phyloP scores from a whole-genome alignment of 92 coral and sea anemone species.

The Muricea muricata region DNA sequence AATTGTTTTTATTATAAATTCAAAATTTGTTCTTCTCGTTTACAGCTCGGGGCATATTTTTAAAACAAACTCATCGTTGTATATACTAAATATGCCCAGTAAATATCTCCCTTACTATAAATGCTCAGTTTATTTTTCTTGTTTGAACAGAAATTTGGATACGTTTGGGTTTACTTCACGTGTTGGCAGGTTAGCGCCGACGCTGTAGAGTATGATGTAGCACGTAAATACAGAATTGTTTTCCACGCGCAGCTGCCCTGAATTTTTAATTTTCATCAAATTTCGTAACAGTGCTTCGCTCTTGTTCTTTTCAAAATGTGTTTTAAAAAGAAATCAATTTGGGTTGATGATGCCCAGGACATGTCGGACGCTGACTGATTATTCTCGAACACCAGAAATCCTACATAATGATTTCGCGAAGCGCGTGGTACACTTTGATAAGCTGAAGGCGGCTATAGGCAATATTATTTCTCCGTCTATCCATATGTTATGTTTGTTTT shows the following conservation, averaged over 20 bases:
- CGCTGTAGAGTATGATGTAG: too few species aligned
- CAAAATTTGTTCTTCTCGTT: slow-evolving; percentile 1
- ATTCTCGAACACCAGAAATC: background rate
- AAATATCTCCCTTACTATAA: background rate
- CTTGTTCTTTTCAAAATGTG: background rate
- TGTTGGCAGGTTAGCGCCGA: background rate
- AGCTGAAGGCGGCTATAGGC: background rate
- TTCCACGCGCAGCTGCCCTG: slow-evolving; percentile 9
- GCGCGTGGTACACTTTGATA: background rate
- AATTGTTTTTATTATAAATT: background rate
- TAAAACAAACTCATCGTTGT: background rate
- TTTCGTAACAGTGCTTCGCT: background rate
- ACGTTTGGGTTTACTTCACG: slow-evolving; percentile 3
- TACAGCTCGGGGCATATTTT: background rate
- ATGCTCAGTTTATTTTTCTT: background rate
- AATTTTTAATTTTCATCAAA: slow-evolving; percentile 37
- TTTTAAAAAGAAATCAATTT: background rate
- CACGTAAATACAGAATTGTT: too few species aligned
- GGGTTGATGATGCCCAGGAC: background rate
- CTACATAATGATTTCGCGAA: background rate
- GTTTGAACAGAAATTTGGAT: slow-evolving; percentile 24
- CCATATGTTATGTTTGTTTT: slow-evolving; percentile 22
- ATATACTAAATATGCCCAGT: background rate
- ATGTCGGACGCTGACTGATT: background rate
- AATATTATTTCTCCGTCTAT: too few species aligned